Conservation (phyloP, 2,113 vertebrate species). For the Machaerirhynchus nigripectus region DNA sequence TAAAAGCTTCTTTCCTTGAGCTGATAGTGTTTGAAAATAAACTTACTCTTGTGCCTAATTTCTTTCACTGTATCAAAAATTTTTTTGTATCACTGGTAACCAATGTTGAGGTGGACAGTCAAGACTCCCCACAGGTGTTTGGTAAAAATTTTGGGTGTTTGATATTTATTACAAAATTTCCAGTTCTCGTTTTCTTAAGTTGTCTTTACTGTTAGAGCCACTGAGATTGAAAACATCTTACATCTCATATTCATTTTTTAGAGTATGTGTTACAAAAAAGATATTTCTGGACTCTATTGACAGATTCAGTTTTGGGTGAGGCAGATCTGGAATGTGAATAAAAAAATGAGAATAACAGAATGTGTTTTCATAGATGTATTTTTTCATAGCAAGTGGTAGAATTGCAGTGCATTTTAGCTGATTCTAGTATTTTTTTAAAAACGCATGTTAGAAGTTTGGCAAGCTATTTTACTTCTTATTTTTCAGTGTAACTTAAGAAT, state of each 20-base stretch:
- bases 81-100: not conserved
- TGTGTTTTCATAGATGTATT: not conserved
- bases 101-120: not conserved
- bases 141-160: not conserved
- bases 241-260: not conserved
- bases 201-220: not conserved
- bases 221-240: not conserved
- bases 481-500: not conserved
- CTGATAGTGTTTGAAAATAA: not conserved
- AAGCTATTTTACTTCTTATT: not conserved
- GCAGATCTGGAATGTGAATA: not conserved
- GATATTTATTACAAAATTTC: not conserved
- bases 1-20: not conserved
- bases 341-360: not conserved
- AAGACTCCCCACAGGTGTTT: not conserved
- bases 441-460: not conserved
- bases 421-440: not conserved
- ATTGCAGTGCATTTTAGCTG: not conserved
- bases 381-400: not conserved
- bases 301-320: not conserved
- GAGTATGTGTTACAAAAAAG: not conserved
- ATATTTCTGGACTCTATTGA: not conserved
- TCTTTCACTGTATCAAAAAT: not conserved
- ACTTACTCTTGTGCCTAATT: not conserved
- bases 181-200: not conserved